Conservation (phyloP, 2,888 invertebrate genomes). For the Corythucha ciliata region DNA sequence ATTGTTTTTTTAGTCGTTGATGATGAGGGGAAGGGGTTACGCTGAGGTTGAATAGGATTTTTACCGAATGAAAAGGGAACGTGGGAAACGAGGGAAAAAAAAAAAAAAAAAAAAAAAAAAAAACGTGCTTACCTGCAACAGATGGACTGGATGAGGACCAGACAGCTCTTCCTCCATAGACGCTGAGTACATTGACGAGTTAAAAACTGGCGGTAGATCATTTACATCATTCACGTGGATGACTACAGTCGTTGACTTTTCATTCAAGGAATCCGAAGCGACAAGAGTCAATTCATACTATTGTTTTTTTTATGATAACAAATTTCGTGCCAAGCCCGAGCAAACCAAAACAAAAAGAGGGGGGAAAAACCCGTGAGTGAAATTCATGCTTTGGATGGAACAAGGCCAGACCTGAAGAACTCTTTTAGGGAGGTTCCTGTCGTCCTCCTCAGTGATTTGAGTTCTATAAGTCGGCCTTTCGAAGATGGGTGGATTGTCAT, state of each 20-base stretch:
- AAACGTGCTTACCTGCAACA: constrained; percentile 63
- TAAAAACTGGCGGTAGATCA: constrained; percentile 77
- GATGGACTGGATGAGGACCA: constrained; percentile 58
- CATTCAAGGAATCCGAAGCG: constrained; percentile 82
- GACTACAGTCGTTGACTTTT: constrained; percentile 73
- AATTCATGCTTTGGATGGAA: constrained; percentile 34
- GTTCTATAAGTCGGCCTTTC: constrained; percentile 89
- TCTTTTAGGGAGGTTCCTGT: constrained; percentile 85
- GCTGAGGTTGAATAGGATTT: too few relatives aligned
- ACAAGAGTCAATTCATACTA: constrained; percentile 83
- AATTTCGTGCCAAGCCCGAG: constrained; percentile 47
- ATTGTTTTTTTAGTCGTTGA: too few relatives aligned
- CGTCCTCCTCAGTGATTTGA: constrained; percentile 92
- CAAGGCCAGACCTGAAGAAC: constrained; percentile 62
- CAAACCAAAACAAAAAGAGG: constrained; percentile 23
- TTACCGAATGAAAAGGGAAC: too few relatives aligned
- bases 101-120: too few relatives aligned
- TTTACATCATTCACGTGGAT: constrained; percentile 78
- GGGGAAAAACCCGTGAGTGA: constrained; percentile 16
- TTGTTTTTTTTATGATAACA: too few relatives aligned
- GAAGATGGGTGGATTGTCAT: constrained; percentile 96
- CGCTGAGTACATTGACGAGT: constrained; percentile 59
- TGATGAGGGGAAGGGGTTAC: too few relatives aligned
- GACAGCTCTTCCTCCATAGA: constrained; percentile 65
- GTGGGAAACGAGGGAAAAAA: too few relatives aligned